Evolutionary conservation across 1,140 invertebrate species (phyloP).

Genomic region (Vanessa atalanta): DNA sequence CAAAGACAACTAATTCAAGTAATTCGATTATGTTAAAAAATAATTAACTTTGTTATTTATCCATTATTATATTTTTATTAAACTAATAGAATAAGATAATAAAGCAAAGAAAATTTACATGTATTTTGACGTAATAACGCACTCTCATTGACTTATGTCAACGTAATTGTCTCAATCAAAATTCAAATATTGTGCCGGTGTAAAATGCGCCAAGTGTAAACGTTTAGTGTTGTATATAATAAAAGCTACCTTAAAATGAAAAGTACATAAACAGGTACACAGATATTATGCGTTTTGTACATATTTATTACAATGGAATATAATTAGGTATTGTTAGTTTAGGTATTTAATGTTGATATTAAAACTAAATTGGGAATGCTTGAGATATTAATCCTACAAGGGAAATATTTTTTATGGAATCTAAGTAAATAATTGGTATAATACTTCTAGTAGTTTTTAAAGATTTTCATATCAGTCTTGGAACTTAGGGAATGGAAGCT

Average conservation of each 20-base stretch:
- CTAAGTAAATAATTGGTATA: constrained; percentile 10
- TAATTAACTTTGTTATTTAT: no score
- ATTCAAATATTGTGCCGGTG: no score
- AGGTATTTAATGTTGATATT: background rate
- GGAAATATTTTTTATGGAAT: background rate
- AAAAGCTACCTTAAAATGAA: constrained; percentile 11
- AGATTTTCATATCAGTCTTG: constrained; percentile 41
- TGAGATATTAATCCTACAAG: background rate
- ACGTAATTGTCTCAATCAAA: no score
- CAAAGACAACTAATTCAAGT: no score
- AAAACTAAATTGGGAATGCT: constrained; percentile 3
- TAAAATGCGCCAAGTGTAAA: constrained; percentile 2
- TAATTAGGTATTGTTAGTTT: background rate
- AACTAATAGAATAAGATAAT: no score
- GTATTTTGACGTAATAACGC: no score
- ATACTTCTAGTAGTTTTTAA: constrained; percentile 11
- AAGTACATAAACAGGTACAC: constrained; percentile 27
- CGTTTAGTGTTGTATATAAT: constrained; percentile 1
- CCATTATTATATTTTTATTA: no score
- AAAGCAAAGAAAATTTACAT: no score
- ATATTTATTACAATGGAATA: constrained; percentile 16
- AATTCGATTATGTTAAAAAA: no score
- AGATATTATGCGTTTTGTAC: constrained; percentile 24
- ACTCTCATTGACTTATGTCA: no score
- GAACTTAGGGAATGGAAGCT: constrained; percentile 41